These are phyloP conservation scores for Andrena haemorrhoa DNA, from an alignment of 2,888 invertebrate species.

Conservation along the genomic window DNA sequence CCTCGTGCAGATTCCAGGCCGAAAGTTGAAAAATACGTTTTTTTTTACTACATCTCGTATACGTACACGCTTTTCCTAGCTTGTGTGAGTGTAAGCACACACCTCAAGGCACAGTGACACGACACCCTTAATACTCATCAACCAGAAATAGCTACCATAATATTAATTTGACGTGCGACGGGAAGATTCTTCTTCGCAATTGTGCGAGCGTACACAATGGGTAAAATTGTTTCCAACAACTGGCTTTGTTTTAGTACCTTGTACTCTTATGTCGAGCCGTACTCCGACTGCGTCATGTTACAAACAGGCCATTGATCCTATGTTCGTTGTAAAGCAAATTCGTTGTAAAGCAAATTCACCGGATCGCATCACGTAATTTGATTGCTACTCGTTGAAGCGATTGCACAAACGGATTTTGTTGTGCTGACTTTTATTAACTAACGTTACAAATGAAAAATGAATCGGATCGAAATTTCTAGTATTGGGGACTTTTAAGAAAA, in stretches of 20 bases:
- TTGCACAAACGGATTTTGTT: background rate
- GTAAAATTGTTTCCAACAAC: background rate
- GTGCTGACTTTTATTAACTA: background rate
- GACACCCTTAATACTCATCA: no score
- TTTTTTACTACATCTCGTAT: no score
- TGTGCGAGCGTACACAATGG: background rate
- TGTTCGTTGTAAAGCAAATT: constrained; percentile 8
- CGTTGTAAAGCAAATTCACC: background rate
- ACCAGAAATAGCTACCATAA: no score
- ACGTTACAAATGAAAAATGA: background rate
- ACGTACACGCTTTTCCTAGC: no score
- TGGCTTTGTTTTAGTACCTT: background rate
- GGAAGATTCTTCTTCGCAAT: no score
- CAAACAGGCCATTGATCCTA: background rate
- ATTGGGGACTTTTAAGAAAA: background rate
- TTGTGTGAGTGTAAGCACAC: no score
- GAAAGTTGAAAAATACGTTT: no score
- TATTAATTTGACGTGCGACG: no score
- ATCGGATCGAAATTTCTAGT: background rate
- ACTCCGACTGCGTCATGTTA: background rate
- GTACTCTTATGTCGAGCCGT: background rate
- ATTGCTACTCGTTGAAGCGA: constrained; percentile 2
- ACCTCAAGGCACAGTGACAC: no score
- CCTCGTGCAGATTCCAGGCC: no score
- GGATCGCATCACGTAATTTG: background rate